Evolutionary conservation across 2,113 vertebrate genomes (phyloP).

Genomic region (Macrotis lagotis): DNA sequence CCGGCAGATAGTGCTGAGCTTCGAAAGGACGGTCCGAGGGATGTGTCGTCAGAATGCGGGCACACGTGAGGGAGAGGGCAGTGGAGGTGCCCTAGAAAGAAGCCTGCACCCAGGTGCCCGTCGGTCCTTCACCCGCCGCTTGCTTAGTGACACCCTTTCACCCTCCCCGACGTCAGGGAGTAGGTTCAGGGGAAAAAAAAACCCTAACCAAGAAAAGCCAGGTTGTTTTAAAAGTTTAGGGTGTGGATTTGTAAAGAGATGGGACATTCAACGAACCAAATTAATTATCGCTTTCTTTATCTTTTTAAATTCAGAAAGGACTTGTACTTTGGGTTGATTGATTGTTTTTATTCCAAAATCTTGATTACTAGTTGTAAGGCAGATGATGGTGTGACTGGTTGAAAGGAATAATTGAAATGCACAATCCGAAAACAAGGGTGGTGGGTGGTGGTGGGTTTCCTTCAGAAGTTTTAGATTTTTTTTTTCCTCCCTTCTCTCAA

Average conservation of each 20-base stretch:
- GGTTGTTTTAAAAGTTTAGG: not conserved
- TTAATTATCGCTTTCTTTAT: not conserved
- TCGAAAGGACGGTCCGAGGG: not conserved
- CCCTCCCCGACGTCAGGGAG: not conserved
- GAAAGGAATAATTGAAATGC: not conserved
- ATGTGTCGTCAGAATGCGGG: not conserved
- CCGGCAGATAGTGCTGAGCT: not conserved
- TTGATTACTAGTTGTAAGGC: not conserved
- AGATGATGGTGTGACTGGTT: not conserved
- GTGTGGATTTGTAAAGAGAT: too few relatives aligned
- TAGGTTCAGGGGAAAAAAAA: too few relatives aligned
- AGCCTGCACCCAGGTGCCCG: not conserved
- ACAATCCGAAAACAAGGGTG: not conserved
- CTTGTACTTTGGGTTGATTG: not conserved
- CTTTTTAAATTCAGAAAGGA: conserved; percentile 24
- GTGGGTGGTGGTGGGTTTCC: accelerated
- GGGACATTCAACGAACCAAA: not conserved
- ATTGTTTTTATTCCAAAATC: conserved; percentile 18
- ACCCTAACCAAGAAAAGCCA: not conserved
- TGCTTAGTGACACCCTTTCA: not conserved
- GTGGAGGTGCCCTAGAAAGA: not conserved
- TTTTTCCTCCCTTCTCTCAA: not conserved
- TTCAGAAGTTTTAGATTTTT: conserved; percentile 8
- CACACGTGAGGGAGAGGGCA: not conserved
- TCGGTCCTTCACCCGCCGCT: not conserved